Percentiles rank a stretch among this genome's conserved stretches.
phyloP scores from a whole-genome alignment of 2,113 vertebrate genomes.

The Boleophthalmus pectinirostris region DNA sequence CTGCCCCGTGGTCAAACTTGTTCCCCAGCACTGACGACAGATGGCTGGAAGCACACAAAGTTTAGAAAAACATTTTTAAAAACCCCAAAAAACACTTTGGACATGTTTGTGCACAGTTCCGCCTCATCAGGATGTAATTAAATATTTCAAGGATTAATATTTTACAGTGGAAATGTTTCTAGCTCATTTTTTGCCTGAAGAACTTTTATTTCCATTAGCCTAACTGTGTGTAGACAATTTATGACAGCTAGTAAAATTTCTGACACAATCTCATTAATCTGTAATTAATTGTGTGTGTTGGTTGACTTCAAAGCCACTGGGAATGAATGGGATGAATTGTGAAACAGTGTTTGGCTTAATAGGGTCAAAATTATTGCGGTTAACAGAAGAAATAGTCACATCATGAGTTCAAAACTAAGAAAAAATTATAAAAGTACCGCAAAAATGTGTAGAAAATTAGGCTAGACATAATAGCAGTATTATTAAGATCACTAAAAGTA shows the following conservation, averaged over 20 bases:
- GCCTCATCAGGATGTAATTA: conserved; percentile 60
- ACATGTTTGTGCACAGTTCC: conserved; percentile 39
- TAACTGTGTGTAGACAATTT: conserved; percentile 31
- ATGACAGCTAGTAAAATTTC: neutral
- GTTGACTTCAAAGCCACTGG: conserved; percentile 22
- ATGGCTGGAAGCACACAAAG: conserved; percentile 76
- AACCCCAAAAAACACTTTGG: neutral
- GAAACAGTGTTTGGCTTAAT: too few relatives aligned
- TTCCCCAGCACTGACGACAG: conserved; percentile 90
- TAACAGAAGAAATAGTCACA: too few relatives aligned
- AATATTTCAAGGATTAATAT: conserved; percentile 51
- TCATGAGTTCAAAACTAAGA: too few relatives aligned
- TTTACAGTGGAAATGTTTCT: neutral
- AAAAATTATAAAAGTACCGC: too few relatives aligned
- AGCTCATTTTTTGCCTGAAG: conserved; percentile 23
- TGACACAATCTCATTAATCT: conserved; percentile 14
- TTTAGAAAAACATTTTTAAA: neutral
- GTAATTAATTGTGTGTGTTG: conserved; percentile 18
- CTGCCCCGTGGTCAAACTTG: conserved; percentile 97
- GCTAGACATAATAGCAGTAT: too few relatives aligned
- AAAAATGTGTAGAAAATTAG: too few relatives aligned
- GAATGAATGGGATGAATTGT: neutral
- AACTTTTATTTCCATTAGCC: conserved; percentile 38
- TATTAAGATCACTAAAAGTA: too few relatives aligned
- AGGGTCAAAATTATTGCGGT: too few relatives aligned